phyloP scores from a whole-genome alignment of 2,888 invertebrate species.

The Heliconius cydno region DNA sequence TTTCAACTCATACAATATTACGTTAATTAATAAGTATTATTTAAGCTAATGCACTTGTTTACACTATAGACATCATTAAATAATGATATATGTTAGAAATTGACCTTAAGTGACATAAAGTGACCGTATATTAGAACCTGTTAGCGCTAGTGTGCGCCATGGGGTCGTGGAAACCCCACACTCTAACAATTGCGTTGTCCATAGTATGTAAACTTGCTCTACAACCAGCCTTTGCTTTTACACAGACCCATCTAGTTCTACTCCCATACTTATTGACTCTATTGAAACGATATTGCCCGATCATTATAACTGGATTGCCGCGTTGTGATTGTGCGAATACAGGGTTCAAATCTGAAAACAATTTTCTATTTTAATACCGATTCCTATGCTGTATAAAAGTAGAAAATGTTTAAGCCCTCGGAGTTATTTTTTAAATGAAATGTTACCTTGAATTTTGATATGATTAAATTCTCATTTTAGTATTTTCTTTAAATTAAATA shows the following conservation, averaged over 20 bases:
- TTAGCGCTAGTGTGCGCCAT: constrained; percentile 76
- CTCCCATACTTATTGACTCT: constrained; percentile 77
- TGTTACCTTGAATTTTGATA: background rate
- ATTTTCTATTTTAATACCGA: constrained; percentile 51
- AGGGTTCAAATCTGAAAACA: constrained; percentile 74
- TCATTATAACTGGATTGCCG: constrained; percentile 79
- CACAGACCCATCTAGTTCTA: constrained; percentile 77
- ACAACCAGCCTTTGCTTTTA: constrained; percentile 78
- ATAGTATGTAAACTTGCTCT: constrained; percentile 76
- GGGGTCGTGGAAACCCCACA: constrained; percentile 78
- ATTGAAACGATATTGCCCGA: constrained; percentile 78
- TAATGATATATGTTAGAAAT: constrained; percentile 16
- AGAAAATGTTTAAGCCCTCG: background rate
- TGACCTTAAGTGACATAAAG: constrained; percentile 14
- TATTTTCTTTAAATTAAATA: background rate
- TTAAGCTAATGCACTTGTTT: background rate
- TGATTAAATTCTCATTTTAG: background rate
- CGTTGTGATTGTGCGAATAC: constrained; percentile 78
- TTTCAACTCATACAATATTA: background rate
- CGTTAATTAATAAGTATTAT: background rate
- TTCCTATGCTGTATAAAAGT: constrained; percentile 18
- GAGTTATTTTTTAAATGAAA: background rate
- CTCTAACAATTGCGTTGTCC: constrained; percentile 78
- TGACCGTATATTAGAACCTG: constrained; percentile 57
- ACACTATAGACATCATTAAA: background rate